A percentile compares a stretch with the other conserved stretches of the same genome.
Conservation (phyloP, 2,113 vertebrate species). For the pig (Sus scrofa) region T2T-Sscrofa CM000816.6:78178001-78178500, state of each 20-base stretch:
- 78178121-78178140: background rate
- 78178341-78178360: background rate
- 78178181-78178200: background rate
- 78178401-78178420: background rate
- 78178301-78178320: background rate
- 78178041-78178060: background rate
- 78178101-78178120: background rate
- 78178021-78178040: background rate
- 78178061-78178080: fast-evolving
- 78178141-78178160: background rate
- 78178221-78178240: background rate
- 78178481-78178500: background rate
- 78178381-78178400: background rate
- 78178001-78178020: background rate
- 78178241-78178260: background rate
- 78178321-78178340: background rate
- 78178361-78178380: background rate
- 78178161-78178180: background rate
- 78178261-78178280: background rate
- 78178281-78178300: background rate
- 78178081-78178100: background rate
- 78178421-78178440: background rate
- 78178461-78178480: background rate
- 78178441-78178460: slow-evolving; percentile 16
- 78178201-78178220: background rate